Evolutionary conservation across 2,113 vertebrate species (phyloP), one percentile per base, ranked within the genome.

Genomic region (Oxyura jamaicensis): DNA sequence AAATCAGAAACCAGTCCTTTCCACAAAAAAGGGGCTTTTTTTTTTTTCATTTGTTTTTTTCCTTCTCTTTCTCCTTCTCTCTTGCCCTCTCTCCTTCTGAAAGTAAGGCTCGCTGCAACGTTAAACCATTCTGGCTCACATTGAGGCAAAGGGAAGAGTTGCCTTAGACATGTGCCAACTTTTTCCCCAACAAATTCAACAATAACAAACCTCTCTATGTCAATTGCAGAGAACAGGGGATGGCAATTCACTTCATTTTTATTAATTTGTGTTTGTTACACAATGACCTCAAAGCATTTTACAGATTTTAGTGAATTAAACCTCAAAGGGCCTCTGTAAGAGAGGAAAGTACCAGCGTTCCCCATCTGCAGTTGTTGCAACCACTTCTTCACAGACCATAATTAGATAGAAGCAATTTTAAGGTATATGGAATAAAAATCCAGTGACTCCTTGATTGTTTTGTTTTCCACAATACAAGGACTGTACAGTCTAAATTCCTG

Each of bases 1-100:
- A 97, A 97, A 93, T 97, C 96, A 97, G 97, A 98, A 97, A 97
- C 84, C 60, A 91, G 93, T 76, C 48, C 89, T 81, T 92, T 94
- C 83, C 76, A 93, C 36, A 78, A 31, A 78, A 31, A 46, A 9
- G 42, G 42, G 16, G 16, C 18, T 44, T 46, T 53, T 58, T 53
- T 50, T 62, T 31, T 31, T 7, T 41, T 11, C 15, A 9, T 56
- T 88, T 60, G 31, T 77, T 59, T 71, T 39, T 39, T 91, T 81
- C 44, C 17, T 92, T 81, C n/a, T 86, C 35, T 79, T 48, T 52
- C 14, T 44, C 29, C 19, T 36, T 66, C 41, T 73, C 12, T 59
- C 44, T 65, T 28, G 48, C 16, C 11, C 7, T 75, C 35, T 44
- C 36, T 19, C 28, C 74, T 96, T 95, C 91, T 59, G 22, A 87